A percentile compares a stretch with the other conserved stretches of the same genome.
Conservation (phyloP, 2,797 vertebrate genomes). For the Petrocephalus schoutedeni region DNA sequence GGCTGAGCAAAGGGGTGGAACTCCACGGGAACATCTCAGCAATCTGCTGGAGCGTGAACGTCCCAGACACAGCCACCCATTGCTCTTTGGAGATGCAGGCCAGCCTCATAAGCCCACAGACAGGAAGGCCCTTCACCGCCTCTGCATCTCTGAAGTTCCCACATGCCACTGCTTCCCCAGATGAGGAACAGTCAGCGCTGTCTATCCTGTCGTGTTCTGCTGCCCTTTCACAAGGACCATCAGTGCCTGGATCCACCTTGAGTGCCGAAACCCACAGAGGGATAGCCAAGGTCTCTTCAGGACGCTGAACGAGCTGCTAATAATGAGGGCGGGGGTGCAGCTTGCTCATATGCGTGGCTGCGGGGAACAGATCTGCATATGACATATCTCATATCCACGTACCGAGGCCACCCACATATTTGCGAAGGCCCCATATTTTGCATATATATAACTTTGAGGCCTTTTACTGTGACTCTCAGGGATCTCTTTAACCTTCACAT, state of each 20-base stretch:
- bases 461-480: not conserved
- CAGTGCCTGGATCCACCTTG: not conserved
- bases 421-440: slow-evolving; percentile 3
- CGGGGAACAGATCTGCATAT: slow-evolving; percentile 3
- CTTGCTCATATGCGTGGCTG: not conserved
- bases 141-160: not conserved
- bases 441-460: slow-evolving; percentile 19
- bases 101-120: not conserved
- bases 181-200: not conserved
- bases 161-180: not conserved
- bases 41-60: not conserved
- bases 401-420: not conserved
- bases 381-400: not conserved
- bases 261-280: not conserved
- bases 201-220: not conserved
- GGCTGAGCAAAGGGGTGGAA: not conserved
- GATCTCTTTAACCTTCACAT: not conserved
- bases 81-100: not conserved
- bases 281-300: not conserved
- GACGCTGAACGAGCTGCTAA: not conserved
- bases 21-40: not conserved
- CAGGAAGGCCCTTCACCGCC: not conserved
- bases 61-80: not conserved
- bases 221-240: not conserved
- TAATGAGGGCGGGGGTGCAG: not conserved